Evolutionary conservation across 1,140 invertebrate species (phyloP), one percentile per base, ranked within the genome.

Genomic region (Cardiocondyla obscurior): DNA sequence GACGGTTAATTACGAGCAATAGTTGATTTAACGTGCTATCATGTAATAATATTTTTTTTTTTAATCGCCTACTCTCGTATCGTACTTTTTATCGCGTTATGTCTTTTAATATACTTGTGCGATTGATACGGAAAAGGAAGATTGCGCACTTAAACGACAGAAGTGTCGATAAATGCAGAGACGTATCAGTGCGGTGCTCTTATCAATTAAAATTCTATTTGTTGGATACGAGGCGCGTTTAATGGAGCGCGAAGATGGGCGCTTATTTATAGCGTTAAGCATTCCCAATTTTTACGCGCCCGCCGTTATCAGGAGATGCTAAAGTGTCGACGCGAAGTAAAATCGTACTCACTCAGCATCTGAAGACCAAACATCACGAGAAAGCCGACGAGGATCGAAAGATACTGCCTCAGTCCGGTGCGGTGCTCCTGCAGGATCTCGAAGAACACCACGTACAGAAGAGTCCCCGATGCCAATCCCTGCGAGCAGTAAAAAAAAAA

Each of bases 371-470:
- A 92, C 94, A 94, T 94, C 2, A 94, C 28, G 0, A 86, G 7
- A 65, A 94, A 95, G 0, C 94, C 94, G 14, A 93, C 44, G 36
- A 94, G 65, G 25, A 95, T 92, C 0, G 94, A 92, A 1, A 94
- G 0, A 53, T 93, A 92, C 53, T 94, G 94, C 4, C 79, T 44
- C 0, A 95, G 60, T 1, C 93, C 94, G 70, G 85, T 92, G n/a
- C 94, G 91, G 53, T 95, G 93, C 44, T 94, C 94, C 82, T 95
- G 94, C 12, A 96, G 90, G 25, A 96, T 95, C 91, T 96, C 96
- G 88, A 96, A 96, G 88, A 96, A 96, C 2, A 96, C 95, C 0
- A 96, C 96, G 90, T 96, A 96, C 0, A 96, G 88, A 10, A 96
- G 90, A 0, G 96, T 96, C 3, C 96, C 96, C 16, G 95, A 95